phyloP scores from a whole-genome alignment of 2,888 invertebrate species.

The Thera britannica region DNA sequence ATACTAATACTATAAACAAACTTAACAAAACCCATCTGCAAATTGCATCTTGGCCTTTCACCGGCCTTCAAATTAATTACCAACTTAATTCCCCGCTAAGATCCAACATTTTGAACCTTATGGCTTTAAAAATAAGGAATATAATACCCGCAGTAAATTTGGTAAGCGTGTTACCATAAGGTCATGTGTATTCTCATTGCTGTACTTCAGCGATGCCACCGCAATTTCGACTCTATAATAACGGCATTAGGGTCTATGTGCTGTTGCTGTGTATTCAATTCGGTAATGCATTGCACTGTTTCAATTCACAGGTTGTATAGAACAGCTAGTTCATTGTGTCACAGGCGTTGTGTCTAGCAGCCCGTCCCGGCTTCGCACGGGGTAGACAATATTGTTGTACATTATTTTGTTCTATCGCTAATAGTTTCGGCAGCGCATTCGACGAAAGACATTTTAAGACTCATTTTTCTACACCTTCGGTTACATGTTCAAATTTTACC shows the following conservation, averaged over 20 bases:
- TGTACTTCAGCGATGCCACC: constrained; percentile 1
- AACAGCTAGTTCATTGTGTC: constrained; percentile 13
- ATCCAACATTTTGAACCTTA: constrained; percentile 20
- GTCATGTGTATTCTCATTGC: constrained; percentile 21
- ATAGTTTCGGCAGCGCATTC: too few relatives aligned
- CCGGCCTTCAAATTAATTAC: constrained; percentile 26
- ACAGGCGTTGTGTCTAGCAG: too few relatives aligned
- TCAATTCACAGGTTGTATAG: background rate
- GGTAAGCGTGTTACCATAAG: constrained; percentile 17
- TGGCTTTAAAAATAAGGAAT: background rate
- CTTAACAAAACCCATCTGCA: constrained; percentile 31
- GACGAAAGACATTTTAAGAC: too few relatives aligned
- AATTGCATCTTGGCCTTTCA: constrained; percentile 32
- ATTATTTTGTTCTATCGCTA: too few relatives aligned
- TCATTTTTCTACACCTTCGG: too few relatives aligned
- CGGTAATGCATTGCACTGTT: constrained; percentile 27
- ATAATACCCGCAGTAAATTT: constrained; percentile 2
- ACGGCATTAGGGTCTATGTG: constrained; percentile 19
- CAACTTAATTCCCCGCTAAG: background rate
- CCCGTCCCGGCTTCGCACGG: too few relatives aligned
- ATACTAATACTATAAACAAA: constrained; percentile 10
- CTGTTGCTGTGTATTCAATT: constrained; percentile 25
- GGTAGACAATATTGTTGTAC: too few relatives aligned
- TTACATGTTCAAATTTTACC: too few relatives aligned
- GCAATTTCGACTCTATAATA: constrained; percentile 25